Base-by-base conservation (phyloP, 2,888 invertebrate genomes). In the Mayetiola destructor region DNA sequence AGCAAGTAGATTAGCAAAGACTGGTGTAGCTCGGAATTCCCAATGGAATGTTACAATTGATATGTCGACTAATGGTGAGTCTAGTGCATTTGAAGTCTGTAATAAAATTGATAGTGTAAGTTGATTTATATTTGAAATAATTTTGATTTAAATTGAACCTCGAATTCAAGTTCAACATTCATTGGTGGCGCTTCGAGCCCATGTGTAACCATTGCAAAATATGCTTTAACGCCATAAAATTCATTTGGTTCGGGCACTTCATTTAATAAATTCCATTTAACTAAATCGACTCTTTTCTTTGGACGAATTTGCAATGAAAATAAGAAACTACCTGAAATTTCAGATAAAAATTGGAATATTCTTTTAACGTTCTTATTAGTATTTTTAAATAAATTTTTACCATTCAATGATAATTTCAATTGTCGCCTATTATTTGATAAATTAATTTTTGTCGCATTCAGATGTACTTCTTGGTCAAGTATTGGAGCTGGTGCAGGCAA, bases 11-110 rank as follows among this genome's bases (percentile, higher is more conserved):
- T 64, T 64, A 8, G 65, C 64, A 62, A 68, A 67, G 20, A 64
- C 61, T 18, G 66, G 63, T 21, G 66, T 67, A 55, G 66, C 66
- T 39, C 66, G 66, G 53, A 66, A 65, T 58, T 67, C 67, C 62
- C 64, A 66, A 59, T 67, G 65, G 16, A 63, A 63, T 5, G 67
- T 66, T 0, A 67, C 64, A 16, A 68, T 52, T n/a, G 66, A 63
- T 36, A 68, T 63, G 48, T 67, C 68, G 12, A 66, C 61, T 4
- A 67, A 56, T n/a, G 66, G 63, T 56, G 64, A 61, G 54, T 61
- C 62, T 36, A 63, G 59, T 48, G 63, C 59, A 3, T 62, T 62
- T 27, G 14, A n/a, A 14, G 53, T 40, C 23, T 53, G n/a, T 4
- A 52, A 29, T 30, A 2, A 16, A 37, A 30, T 14, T 20, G 39